A percentile compares a stretch with the other conserved stretches of the same genome.
These are phyloP conservation scores for Frankliniella fusca DNA, from an alignment of 2,888 invertebrate genomes.

Conservation along the genomic window DNA sequence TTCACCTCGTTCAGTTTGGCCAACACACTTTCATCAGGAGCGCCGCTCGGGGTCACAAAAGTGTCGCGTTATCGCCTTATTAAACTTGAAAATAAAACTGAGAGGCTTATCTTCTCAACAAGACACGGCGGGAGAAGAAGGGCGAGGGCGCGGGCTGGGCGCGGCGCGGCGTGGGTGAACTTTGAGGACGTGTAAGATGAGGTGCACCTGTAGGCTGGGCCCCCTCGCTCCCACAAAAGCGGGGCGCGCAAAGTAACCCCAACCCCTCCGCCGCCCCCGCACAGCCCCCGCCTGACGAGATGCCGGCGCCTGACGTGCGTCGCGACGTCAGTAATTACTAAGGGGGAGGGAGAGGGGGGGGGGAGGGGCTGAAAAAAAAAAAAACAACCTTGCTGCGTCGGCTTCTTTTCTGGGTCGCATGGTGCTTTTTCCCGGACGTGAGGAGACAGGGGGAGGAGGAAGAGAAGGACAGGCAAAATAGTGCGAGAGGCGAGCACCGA, in stretches of 20 bases:
- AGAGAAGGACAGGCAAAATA: too few relatives aligned
- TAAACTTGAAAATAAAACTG: not conserved
- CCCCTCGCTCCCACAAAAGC: constrained; percentile 1
- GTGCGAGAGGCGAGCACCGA: too few relatives aligned
- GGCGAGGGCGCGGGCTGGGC: not conserved
- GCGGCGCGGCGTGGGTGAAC: not conserved
- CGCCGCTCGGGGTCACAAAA: not conserved
- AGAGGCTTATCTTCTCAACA: not conserved
- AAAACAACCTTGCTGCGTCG: too few relatives aligned
- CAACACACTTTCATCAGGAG: too few relatives aligned
- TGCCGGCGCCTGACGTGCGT: not conserved
- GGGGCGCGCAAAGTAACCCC: not conserved
- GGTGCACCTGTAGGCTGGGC: constrained; percentile 9
- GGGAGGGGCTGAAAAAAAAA: too few relatives aligned
- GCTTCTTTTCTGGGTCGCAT: too few relatives aligned
- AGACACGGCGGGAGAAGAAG: not conserved
- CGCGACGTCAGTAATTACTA: too few relatives aligned
- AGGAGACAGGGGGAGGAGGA: too few relatives aligned
- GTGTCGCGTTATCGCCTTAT: constrained; percentile 7
- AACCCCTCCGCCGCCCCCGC: not conserved
- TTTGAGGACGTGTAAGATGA: not conserved
- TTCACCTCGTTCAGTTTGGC: too few relatives aligned
- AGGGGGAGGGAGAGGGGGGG: too few relatives aligned
- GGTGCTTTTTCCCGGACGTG: too few relatives aligned
- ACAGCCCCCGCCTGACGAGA: not conserved